phyloP scores from a whole-genome alignment of 2,888 invertebrate genomes.

The Lasioglossum pauxillum region DNA sequence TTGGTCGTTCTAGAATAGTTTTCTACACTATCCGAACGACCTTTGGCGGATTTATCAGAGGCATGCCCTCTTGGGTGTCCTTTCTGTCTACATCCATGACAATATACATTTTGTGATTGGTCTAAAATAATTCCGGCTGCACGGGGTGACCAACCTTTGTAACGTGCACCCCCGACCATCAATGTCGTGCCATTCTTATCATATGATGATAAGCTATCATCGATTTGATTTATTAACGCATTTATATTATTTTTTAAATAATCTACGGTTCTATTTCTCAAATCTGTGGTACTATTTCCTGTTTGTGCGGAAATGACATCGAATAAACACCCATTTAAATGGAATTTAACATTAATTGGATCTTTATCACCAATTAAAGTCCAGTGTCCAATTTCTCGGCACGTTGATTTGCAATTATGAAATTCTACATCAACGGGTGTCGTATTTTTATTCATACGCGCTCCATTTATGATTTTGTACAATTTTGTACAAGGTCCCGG shows the following conservation, averaged over 20 bases:
- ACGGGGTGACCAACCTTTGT: slow-evolving; percentile 34
- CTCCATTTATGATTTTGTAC: slow-evolving; percentile 45
- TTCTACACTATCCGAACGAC: slow-evolving; percentile 68
- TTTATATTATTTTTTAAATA: slow-evolving; percentile 59
- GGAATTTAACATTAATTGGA: slow-evolving; percentile 28
- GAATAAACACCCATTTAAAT: slow-evolving; percentile 75
- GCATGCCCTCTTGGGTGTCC: slow-evolving; percentile 79
- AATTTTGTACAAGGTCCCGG: neutral
- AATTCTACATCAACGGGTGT: slow-evolving; percentile 61
- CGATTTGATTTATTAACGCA: slow-evolving; percentile 49
- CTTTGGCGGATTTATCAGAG: slow-evolving; percentile 53
- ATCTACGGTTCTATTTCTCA: slow-evolving; percentile 54
- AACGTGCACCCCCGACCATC: slow-evolving; percentile 74
- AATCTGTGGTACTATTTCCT: slow-evolving; percentile 31
- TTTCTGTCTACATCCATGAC: slow-evolving; percentile 26
- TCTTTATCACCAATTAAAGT: slow-evolving; percentile 62
- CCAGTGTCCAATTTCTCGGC: slow-evolving; percentile 71
- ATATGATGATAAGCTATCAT: slow-evolving; percentile 27
- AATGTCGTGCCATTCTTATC: slow-evolving; percentile 46
- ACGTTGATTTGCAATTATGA: slow-evolving; percentile 44
- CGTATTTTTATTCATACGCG: neutral
- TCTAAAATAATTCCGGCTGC: slow-evolving; percentile 69
- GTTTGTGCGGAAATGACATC: slow-evolving; percentile 70
- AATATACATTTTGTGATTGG: slow-evolving; percentile 67
- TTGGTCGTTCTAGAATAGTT: slow-evolving; percentile 67